Conservation (phyloP, 2,113 vertebrate genomes). For the Misgurnus mizolepis region DNA sequence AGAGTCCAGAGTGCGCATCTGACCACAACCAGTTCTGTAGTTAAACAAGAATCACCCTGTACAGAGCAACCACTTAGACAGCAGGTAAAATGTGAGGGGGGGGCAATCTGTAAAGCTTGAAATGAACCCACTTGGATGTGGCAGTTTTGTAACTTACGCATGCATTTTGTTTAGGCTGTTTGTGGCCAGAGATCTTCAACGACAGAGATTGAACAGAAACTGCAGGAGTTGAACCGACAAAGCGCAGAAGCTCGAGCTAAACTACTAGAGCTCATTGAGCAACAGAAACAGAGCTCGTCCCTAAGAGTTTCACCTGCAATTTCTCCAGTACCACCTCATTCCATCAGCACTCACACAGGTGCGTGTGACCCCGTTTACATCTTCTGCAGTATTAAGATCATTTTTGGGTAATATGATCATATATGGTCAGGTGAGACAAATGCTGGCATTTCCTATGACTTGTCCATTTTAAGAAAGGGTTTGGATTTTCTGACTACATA, state of each 20-base stretch:
- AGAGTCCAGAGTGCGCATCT: constrained; percentile 30
- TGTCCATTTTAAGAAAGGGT: too few species aligned
- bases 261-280: constrained; percentile 86
- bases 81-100: constrained; percentile 52
- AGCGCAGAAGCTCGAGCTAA: constrained; percentile 83
- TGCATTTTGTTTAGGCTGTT: constrained; percentile 42
- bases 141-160: neutral
- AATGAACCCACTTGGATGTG: neutral
- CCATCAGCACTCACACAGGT: constrained; percentile 66
- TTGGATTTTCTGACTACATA: too few species aligned
- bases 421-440: too few species aligned
- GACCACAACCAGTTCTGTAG: constrained; percentile 19
- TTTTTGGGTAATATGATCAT: too few species aligned
- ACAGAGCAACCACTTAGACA: constrained; percentile 13
- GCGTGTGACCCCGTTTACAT: constrained; percentile 21
- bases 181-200: neutral
- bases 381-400: too few species aligned
- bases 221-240: constrained; percentile 87
- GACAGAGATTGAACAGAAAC: constrained; percentile 81
- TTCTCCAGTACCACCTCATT: constrained; percentile 69
- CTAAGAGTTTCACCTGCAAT: constrained; percentile 59
- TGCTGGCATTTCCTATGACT: too few species aligned
- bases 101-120: neutral
- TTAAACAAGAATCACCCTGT: neutral
- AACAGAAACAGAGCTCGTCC: constrained; percentile 77